These are phyloP conservation scores for Yponomeuta evonymella DNA, from an alignment of 2,888 invertebrate genomes.

Conservation along the genomic window DNA sequence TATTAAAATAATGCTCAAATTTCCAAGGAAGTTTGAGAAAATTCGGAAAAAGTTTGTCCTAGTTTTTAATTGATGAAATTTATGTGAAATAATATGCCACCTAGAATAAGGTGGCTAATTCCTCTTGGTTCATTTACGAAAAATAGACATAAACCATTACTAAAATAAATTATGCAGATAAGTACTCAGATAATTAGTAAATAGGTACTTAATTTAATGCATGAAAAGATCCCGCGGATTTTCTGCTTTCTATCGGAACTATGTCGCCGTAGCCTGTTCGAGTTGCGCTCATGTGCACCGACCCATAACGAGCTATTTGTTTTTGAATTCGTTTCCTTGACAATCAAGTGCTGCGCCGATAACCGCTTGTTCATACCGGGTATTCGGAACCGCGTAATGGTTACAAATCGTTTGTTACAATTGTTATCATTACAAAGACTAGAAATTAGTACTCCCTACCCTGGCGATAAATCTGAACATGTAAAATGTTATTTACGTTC, in stretches of 20 bases:
- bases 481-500: constrained; percentile 22
- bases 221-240: constrained; percentile 4
- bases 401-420: constrained; percentile 4
- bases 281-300: constrained; percentile 16
- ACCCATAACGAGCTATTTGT: constrained; percentile 17
- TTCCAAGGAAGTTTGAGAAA: too few species aligned
- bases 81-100: too few species aligned
- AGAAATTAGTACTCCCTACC: neutral
- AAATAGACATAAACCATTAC: neutral
- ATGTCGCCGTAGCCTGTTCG: constrained; percentile 9
- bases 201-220: constrained; percentile 7
- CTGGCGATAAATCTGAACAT: neutral
- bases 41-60: too few species aligned
- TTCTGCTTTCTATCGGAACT: constrained; percentile 10
- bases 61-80: too few species aligned
- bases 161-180: neutral
- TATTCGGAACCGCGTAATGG: constrained; percentile 6
- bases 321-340: constrained; percentile 19
- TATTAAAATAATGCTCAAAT: too few species aligned
- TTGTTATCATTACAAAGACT: neutral
- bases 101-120: too few species aligned
- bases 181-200: neutral
- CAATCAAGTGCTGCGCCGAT: constrained; percentile 15
- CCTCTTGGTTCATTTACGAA: neutral
- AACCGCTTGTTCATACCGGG: constrained; percentile 1